Conservation (phyloP, 2,888 invertebrate genomes). For the Anticlea derivata region DNA sequence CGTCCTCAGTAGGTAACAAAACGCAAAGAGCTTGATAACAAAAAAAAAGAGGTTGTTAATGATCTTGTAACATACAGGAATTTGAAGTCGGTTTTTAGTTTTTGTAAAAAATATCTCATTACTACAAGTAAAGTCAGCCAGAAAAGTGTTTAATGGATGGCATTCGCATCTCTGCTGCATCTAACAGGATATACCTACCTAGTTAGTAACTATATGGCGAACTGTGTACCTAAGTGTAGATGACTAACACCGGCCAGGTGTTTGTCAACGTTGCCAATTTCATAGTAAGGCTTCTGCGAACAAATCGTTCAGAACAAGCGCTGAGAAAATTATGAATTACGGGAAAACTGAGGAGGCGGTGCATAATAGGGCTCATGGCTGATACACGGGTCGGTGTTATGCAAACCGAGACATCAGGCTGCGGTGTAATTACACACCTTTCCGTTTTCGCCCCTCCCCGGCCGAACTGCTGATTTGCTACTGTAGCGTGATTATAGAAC, state of each 20-base stretch:
- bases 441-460: constrained; percentile 39
- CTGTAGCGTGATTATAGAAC: constrained; percentile 38
- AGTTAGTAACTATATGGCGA: neutral
- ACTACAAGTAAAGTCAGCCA: too few species aligned
- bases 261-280: constrained; percentile 52
- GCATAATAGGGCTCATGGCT: constrained; percentile 37
- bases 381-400: constrained; percentile 62
- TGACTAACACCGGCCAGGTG: constrained; percentile 50
- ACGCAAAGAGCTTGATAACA: too few species aligned
- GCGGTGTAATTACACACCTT: constrained; percentile 68
- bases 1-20: too few species aligned
- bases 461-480: constrained; percentile 35
- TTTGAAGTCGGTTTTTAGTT: too few species aligned
- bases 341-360: constrained; percentile 36
- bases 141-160: too few species aligned
- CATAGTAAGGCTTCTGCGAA: constrained; percentile 51
- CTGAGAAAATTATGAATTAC: constrained; percentile 42
- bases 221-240: constrained; percentile 13
- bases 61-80: too few species aligned
- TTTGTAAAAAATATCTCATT: too few species aligned
- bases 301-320: constrained; percentile 29
- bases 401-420: constrained; percentile 58
- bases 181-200: neutral
- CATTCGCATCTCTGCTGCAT: too few species aligned
- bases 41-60: too few species aligned